Conservation (phyloP, 1,140 invertebrate species). For the Scaptomyza graminum region DNA sequence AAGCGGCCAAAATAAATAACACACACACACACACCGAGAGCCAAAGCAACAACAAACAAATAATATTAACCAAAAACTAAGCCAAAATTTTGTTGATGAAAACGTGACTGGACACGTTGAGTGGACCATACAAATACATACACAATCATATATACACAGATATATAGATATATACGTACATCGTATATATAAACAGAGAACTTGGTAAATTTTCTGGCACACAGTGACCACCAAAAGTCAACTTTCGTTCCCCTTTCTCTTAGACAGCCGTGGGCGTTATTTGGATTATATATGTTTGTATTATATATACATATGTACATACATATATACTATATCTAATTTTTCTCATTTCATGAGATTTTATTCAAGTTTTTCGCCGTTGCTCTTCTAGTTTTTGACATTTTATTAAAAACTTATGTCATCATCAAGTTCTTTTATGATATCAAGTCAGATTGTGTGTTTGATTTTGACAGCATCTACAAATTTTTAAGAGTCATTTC, state of each 20-base stretch:
- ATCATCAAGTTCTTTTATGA: slow-evolving; percentile 3
- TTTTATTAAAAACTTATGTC: slow-evolving; percentile 42
- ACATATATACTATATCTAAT: not conserved
- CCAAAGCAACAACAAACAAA: slow-evolving; percentile 52
- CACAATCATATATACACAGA: slow-evolving; percentile 6
- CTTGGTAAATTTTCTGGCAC: slow-evolving; percentile 39
- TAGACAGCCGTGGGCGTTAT: not conserved
- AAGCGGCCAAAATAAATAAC: slow-evolving; percentile 59
- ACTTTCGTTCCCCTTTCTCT: slow-evolving; percentile 10
- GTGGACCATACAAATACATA: slow-evolving; percentile 34
- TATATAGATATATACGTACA: slow-evolving; percentile 12
- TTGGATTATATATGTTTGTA: slow-evolving; percentile 10
- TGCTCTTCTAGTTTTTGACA: slow-evolving; percentile 28
- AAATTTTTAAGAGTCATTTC: not conserved
- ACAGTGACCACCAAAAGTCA: slow-evolving; percentile 47
- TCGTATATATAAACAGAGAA: slow-evolving; percentile 26
- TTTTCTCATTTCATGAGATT: slow-evolving; percentile 23
- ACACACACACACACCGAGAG: not conserved
- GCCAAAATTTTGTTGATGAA: slow-evolving; percentile 64
- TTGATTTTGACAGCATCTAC: not conserved
- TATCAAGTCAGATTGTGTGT: not conserved
- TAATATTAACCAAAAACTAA: slow-evolving; percentile 69
- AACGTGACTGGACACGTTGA: slow-evolving; percentile 60
- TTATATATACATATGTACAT: too few species aligned
- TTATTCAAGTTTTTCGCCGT: slow-evolving; percentile 14